phyloP scores from a whole-genome alignment of 2,113 vertebrate genomes.

The Lucifuga dentata region DNA sequence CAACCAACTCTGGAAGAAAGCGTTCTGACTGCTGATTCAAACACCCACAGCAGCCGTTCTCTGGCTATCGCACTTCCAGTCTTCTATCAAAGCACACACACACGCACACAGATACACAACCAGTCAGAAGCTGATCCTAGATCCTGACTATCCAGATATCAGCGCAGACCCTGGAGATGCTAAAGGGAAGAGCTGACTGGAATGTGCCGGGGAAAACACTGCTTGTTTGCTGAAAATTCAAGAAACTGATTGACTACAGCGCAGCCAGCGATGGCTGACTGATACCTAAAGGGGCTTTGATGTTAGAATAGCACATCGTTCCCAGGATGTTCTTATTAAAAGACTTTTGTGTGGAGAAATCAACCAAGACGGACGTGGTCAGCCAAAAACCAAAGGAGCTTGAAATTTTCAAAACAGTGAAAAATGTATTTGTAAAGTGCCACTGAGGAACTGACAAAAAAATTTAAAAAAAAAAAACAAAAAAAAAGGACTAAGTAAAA shows the following conservation, averaged over 20 bases:
- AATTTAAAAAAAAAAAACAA: no score
- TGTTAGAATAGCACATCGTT: slow-evolving; percentile 69
- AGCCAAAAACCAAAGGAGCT: slow-evolving; percentile 92
- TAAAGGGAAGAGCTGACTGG: slow-evolving; percentile 64
- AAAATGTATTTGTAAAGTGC: slow-evolving; percentile 83
- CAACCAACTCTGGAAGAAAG: slow-evolving; percentile 70
- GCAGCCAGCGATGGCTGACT: slow-evolving; percentile 55
- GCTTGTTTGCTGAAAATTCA: slow-evolving; percentile 42
- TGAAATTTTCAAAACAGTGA: slow-evolving; percentile 81
- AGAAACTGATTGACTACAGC: slow-evolving; percentile 40
- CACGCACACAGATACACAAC: slow-evolving; percentile 52
- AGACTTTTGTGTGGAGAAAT: slow-evolving; percentile 65
- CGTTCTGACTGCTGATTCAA: slow-evolving; percentile 52
- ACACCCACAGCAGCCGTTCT: slow-evolving; percentile 55
- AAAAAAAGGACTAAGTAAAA: slow-evolving; percentile 57
- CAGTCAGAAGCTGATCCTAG: slow-evolving; percentile 74
- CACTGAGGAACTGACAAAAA: slow-evolving; percentile 81
- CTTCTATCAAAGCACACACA: slow-evolving; percentile 39
- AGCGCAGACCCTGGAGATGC: slow-evolving; percentile 45
- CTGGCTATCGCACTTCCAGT: slow-evolving; percentile 60
- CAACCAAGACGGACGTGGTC: slow-evolving; percentile 74
- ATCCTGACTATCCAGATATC: slow-evolving; percentile 62
- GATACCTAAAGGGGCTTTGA: slow-evolving; percentile 63
- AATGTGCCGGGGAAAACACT: slow-evolving; percentile 56
- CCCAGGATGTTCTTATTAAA: slow-evolving; percentile 69